Conservation (phyloP, 2,888 invertebrate genomes). For the Frankliniella intonsa region DNA sequence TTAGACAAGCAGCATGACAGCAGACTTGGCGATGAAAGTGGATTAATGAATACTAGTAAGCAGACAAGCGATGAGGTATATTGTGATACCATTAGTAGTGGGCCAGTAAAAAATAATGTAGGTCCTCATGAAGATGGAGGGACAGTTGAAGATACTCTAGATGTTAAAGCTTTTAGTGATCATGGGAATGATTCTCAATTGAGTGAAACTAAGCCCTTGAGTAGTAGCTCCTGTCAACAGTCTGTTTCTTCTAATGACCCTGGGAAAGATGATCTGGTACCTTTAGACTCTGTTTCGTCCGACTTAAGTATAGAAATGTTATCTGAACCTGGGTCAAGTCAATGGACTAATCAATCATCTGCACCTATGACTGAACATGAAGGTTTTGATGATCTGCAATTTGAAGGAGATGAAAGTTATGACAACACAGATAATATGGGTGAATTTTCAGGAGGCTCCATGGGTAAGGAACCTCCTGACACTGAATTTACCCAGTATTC, state of each 20-base stretch:
- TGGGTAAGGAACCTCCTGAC: neutral
- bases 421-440: neutral
- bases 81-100: too few species aligned
- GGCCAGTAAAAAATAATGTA: too few species aligned
- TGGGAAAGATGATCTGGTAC: neutral
- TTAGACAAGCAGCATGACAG: neutral
- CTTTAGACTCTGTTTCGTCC: neutral
- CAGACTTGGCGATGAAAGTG: neutral
- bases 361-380: constrained; percentile 7
- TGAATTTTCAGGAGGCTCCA: neutral
- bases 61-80: too few species aligned
- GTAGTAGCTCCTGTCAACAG: too few species aligned
- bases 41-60: too few species aligned
- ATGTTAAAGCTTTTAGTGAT: too few species aligned
- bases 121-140: too few species aligned
- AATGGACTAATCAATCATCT: constrained; percentile 2
- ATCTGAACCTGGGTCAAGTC: constrained; percentile 1
- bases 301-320: neutral
- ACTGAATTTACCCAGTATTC: neutral
- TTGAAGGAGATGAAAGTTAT: constrained; percentile 9
- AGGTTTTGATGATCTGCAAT: neutral
- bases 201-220: neutral
- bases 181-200: neutral
- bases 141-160: too few species aligned
- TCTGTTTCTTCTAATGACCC: neutral